phyloP scores from a whole-genome alignment of 2,797 vertebrate genomes.

The Gambelia wislizenii region DNA sequence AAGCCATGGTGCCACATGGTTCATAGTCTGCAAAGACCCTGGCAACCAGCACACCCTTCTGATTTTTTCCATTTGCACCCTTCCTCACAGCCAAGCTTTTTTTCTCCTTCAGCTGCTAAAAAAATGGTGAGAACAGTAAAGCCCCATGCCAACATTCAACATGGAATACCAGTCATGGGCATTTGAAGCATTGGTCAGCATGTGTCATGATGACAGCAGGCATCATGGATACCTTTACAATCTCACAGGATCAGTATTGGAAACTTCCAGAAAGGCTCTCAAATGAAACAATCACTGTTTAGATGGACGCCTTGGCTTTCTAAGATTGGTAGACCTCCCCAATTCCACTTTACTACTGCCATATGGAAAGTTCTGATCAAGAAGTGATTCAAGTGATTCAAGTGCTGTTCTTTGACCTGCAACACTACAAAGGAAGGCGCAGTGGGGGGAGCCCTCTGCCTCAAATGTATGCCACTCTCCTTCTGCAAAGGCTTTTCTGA shows the following conservation, averaged over 20 bases:
- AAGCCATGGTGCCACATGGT: slow-evolving; percentile 1
- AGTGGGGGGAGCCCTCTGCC: neutral
- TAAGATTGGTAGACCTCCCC: neutral
- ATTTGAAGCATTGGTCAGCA: neutral
- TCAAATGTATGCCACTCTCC: neutral
- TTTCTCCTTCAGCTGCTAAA: slow-evolving; percentile 7
- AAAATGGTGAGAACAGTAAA: slow-evolving; percentile 4
- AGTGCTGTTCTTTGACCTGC: neutral
- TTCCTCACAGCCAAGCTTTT: neutral
- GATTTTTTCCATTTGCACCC: slow-evolving; percentile 27
- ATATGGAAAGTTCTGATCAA: neutral
- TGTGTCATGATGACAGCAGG: too few relatives aligned
- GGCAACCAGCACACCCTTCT: slow-evolving; percentile 3
- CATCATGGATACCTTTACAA: too few relatives aligned
- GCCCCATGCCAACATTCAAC: neutral
- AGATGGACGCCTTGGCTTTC: neutral
- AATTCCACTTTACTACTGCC: neutral
- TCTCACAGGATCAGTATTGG: too few relatives aligned
- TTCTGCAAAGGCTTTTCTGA: neutral
- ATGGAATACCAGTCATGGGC: neutral
- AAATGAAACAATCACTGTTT: neutral
- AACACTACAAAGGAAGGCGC: neutral
- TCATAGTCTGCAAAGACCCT: slow-evolving; percentile 30
- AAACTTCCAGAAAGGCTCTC: neutral
- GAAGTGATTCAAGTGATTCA: neutral